Conservation (phyloP, 2,113 vertebrate species). For the Crotophaga sulcirostris region DNA sequence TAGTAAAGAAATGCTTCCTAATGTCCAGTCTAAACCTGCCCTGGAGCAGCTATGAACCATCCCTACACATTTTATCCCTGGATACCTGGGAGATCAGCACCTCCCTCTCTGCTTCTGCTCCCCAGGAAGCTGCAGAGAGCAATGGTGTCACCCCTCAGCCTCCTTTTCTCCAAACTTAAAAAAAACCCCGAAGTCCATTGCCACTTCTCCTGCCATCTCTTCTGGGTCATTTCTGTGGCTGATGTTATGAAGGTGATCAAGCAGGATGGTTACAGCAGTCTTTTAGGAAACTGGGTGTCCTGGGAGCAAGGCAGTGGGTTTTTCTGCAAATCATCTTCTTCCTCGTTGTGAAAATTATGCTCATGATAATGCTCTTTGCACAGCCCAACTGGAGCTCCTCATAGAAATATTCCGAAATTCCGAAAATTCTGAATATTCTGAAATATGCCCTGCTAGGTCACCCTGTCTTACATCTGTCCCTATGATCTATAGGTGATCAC, state of each 20-base stretch:
- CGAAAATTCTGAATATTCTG: no score
- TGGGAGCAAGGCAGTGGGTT: neutral
- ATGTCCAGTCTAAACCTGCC: no score
- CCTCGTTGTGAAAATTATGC: neutral
- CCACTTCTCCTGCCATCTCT: neutral
- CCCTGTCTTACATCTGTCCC: neutral
- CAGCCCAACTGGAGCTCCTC: neutral
- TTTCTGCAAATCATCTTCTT: neutral
- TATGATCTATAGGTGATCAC: neutral
- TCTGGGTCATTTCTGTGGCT: neutral
- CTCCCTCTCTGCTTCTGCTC: no score
- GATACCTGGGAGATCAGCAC: no score
- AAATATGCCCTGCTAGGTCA: neutral
- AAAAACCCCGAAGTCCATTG: no score
- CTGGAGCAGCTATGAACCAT: no score
- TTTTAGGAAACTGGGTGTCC: neutral
- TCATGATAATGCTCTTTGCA: neutral
- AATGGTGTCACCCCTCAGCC: no score
- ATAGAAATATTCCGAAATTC: rapidly evolving
- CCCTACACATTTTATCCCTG: no score
- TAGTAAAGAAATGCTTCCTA: no score
- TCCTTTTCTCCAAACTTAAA: no score
- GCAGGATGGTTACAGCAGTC: neutral
- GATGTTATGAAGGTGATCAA: neutral
- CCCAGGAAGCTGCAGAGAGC: no score